Conservation (phyloP, 2,113 vertebrate genomes). For the Oncorhynchus gorbuscha region DNA sequence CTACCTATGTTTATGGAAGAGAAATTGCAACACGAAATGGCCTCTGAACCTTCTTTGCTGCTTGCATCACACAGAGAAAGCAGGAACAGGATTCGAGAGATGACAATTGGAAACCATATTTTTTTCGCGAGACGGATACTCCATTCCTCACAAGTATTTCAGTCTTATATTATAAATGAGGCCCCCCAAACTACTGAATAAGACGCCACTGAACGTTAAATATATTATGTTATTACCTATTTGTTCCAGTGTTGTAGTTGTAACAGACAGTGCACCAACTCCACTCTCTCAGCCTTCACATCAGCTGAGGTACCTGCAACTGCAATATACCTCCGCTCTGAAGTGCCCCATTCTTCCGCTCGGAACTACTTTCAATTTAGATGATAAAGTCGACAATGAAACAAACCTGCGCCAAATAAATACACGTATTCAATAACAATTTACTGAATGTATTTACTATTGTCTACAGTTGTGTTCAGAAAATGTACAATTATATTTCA, state of each 20-base stretch:
- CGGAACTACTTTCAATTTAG: constrained; percentile 53
- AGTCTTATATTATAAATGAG: constrained; percentile 32
- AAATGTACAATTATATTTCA: background rate
- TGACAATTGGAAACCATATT: constrained; percentile 52
- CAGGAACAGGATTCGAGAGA: constrained; percentile 71
- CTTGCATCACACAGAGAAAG: constrained; percentile 58
- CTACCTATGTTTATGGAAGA: constrained; percentile 29
- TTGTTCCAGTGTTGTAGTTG: constrained; percentile 79
- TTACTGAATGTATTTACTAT: background rate
- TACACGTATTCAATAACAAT: background rate
- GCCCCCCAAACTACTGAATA: constrained; percentile 23
- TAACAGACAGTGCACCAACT: constrained; percentile 77
- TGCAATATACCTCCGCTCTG: constrained; percentile 71
- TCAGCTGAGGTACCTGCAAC: constrained; percentile 72
- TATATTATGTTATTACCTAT: constrained; percentile 73
- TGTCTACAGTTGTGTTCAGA: background rate
- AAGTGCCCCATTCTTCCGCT: constrained; percentile 59
- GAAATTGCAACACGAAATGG: constrained; percentile 64
- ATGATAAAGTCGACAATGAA: background rate
- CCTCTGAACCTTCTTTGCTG: constrained; percentile 62
- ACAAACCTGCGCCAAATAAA: background rate
- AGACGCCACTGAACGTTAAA: constrained; percentile 51
- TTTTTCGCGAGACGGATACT: constrained; percentile 54
- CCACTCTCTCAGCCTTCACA: constrained; percentile 68
- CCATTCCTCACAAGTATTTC: constrained; percentile 39